phyloP scores from a whole-genome alignment of 1,140 invertebrate genomes.

The Drosophila ogumai region DNA sequence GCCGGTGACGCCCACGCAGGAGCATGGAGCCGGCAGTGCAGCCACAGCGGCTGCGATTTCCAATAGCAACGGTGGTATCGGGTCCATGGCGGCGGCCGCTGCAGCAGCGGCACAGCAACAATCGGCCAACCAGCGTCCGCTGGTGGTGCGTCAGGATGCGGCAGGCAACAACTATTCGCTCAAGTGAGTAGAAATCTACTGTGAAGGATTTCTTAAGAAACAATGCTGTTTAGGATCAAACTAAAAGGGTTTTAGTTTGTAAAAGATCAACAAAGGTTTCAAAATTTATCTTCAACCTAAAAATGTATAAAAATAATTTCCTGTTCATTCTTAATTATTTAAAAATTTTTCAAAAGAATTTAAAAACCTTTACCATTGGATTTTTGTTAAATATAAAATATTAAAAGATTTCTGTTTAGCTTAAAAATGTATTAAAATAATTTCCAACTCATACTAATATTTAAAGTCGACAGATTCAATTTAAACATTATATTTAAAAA shows the following conservation, averaged over 20 bases:
- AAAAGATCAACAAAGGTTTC: too few relatives aligned
- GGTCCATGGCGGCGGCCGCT: constrained; percentile 72
- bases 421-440: too few relatives aligned
- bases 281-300: neutral
- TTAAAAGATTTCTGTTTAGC: too few relatives aligned
- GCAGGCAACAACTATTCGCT: constrained; percentile 86
- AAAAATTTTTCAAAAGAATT: too few relatives aligned
- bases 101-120: constrained; percentile 73
- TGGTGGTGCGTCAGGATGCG: constrained; percentile 89
- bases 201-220: too few relatives aligned
- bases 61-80: constrained; percentile 73
- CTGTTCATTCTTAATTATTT: too few relatives aligned
- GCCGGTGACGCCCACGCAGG: constrained; percentile 90
- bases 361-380: too few relatives aligned
- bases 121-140: constrained; percentile 85
- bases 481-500: too few relatives aligned
- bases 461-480: too few relatives aligned
- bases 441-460: too few relatives aligned
- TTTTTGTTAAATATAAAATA: too few relatives aligned
- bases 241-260: neutral
- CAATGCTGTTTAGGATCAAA: neutral
- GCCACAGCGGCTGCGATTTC: constrained; percentile 67
- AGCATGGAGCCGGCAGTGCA: constrained; percentile 84
- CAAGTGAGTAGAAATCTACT: constrained; percentile 85
- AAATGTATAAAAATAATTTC: neutral